These are phyloP conservation scores for Tolmerus cingulatus DNA, from an alignment of 2,888 invertebrate species.

Conservation along the genomic window DNA sequence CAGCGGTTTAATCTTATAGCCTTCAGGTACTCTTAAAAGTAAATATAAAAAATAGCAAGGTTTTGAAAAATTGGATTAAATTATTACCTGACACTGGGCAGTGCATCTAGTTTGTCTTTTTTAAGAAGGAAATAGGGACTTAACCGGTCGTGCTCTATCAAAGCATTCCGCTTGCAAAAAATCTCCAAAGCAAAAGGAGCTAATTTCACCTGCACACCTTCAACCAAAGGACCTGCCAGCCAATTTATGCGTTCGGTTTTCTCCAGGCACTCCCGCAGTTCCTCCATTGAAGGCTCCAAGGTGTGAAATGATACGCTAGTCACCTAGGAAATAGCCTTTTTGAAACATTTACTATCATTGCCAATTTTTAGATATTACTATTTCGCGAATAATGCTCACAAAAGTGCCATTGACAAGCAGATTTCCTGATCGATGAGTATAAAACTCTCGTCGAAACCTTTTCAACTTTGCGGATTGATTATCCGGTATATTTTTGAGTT, in stretches of 20 bases:
- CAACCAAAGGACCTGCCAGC: conserved; percentile 54
- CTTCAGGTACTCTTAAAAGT: conserved; percentile 49
- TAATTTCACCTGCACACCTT: conserved; percentile 54
- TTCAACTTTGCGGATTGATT: conserved; percentile 47
- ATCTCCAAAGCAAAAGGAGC: conserved; percentile 52
- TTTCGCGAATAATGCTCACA: conserved; percentile 56
- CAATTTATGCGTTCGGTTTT: conserved; percentile 55
- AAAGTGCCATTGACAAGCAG: conserved; percentile 56
- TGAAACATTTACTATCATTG: background rate
- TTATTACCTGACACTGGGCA: background rate
- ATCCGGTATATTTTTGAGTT: conserved; percentile 49
- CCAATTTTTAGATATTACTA: conserved; percentile 44
- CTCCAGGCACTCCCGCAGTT: conserved; percentile 55
- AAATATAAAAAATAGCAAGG: background rate
- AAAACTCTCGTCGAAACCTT: conserved; percentile 55
- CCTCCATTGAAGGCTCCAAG: conserved; percentile 53
- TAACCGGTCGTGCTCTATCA: conserved; percentile 51
- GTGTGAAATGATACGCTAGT: conserved; percentile 56
- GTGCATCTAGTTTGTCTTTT: conserved; percentile 22
- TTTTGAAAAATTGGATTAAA: background rate
- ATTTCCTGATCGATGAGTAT: conserved; percentile 54
- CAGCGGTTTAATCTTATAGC: conserved; percentile 51
- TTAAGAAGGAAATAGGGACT: conserved; percentile 52
- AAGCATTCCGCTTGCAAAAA: conserved; percentile 50
- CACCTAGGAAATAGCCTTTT: conserved; percentile 50